Evolutionary conservation across 2,113 vertebrate genomes (phyloP).

Genomic region (Tonatia bakeri): DNA sequence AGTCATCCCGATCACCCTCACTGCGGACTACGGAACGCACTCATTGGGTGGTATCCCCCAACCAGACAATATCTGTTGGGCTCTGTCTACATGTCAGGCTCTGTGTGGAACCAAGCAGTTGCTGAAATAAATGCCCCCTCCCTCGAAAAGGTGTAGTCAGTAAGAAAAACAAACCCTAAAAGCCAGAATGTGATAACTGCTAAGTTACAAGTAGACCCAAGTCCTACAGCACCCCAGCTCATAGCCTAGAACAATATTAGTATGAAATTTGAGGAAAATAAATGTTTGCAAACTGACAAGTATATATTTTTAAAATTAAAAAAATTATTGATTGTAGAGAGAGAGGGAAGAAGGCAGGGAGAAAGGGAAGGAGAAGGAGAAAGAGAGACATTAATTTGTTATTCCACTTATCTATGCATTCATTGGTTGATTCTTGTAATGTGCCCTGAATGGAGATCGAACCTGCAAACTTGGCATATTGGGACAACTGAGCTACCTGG

Average conservation of each 20-base stretch:
- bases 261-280: slow-evolving; percentile 46
- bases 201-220: neutral
- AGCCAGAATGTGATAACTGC: neutral
- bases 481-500: too few species aligned
- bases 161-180: neutral
- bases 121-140: neutral
- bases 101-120: neutral
- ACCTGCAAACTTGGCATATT: too few species aligned
- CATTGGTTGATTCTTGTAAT: too few species aligned
- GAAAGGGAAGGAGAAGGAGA: too few species aligned
- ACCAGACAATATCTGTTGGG: neutral
- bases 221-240: neutral
- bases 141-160: neutral
- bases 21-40: neutral
- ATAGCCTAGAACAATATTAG: neutral
- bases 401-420: too few species aligned
- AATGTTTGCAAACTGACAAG: slow-evolving; percentile 46
- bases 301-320: too few species aligned
- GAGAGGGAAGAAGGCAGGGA: too few species aligned
- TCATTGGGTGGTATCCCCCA: neutral
- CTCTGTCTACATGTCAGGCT: neutral
- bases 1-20: neutral
- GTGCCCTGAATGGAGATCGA: too few species aligned
- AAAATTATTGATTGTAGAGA: too few species aligned
- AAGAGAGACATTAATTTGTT: too few species aligned